Conservation (phyloP, 2,797 vertebrate genomes). For the Acrossocheilus wenchowensis region DNA sequence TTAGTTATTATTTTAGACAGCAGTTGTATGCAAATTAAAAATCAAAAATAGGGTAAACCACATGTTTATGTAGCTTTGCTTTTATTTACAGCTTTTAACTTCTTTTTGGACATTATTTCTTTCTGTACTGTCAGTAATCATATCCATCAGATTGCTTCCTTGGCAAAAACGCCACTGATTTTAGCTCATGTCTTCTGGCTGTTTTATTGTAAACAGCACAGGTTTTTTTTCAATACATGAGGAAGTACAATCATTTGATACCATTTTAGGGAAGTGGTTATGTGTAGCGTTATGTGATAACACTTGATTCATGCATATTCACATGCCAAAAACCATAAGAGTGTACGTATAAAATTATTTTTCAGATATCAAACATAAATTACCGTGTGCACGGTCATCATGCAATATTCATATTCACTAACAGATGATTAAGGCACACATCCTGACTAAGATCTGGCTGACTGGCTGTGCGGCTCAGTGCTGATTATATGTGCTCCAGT, state of each 20-base stretch:
- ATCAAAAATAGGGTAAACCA: not conserved
- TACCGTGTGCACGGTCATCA: not conserved
- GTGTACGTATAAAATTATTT: not conserved
- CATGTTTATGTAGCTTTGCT: not conserved
- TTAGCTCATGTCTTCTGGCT: not conserved
- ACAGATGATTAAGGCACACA: not conserved
- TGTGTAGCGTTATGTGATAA: not conserved
- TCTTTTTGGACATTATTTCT: not conserved
- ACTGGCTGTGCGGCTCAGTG: not conserved
- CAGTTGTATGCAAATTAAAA: not conserved
- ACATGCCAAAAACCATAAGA: not conserved
- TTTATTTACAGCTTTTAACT: not conserved
- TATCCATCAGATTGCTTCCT: not conserved
- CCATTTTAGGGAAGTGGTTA: slow-evolving; percentile 23
- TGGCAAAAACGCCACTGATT: not conserved
- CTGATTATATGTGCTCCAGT: slow-evolving; percentile 30
- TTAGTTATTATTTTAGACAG: not conserved
- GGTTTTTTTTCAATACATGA: not conserved
- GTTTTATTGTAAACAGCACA: not conserved
- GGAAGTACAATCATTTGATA: slow-evolving; percentile 43
- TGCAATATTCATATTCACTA: not conserved
- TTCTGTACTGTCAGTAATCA: not conserved
- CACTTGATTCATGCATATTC: not conserved
- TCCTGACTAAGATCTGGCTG: slow-evolving; percentile 6
- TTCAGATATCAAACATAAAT: not conserved